phyloP scores from a whole-genome alignment of 2,888 invertebrate genomes.

The Lottia gigantea region DNA sequence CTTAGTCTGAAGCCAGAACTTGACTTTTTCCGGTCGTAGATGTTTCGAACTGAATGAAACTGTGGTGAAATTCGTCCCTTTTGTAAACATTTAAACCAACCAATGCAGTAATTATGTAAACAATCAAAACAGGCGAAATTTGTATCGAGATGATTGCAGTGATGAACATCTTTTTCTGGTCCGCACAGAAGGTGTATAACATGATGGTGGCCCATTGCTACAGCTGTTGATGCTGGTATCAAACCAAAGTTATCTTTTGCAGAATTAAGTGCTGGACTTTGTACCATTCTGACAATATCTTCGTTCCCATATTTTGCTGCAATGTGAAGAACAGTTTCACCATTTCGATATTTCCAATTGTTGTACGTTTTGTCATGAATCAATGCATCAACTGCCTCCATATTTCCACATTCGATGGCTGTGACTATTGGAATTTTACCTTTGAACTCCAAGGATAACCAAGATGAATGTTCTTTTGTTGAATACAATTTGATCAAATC shows the following conservation, averaged over 20 bases:
- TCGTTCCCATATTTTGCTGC: slow-evolving; percentile 28
- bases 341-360: slow-evolving; percentile 22
- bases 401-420: slow-evolving; percentile 22
- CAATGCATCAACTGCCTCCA: slow-evolving; percentile 13
- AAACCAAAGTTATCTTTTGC: slow-evolving; percentile 24
- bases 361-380: neutral
- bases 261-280: slow-evolving; percentile 6
- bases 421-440: slow-evolving; percentile 23
- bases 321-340: slow-evolving; percentile 36
- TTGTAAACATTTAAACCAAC: slow-evolving; percentile 37
- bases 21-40: slow-evolving; percentile 21
- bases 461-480: neutral
- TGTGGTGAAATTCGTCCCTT: neutral
- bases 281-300: slow-evolving; percentile 23
- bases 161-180: slow-evolving; percentile 18
- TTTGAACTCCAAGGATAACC: slow-evolving; percentile 15
- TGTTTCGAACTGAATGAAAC: slow-evolving; percentile 20
- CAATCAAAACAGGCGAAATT: slow-evolving; percentile 34
- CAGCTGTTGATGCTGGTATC: slow-evolving; percentile 27
- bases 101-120: slow-evolving; percentile 33
- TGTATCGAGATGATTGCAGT: slow-evolving; percentile 19
- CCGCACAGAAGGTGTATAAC: slow-evolving; percentile 17
- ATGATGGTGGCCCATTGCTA: slow-evolving; percentile 26
- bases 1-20: slow-evolving; percentile 18
- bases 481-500: slow-evolving; percentile 19